phyloP scores from a whole-genome alignment of 1,140 invertebrate species.

The Drosophila varians region DNA sequence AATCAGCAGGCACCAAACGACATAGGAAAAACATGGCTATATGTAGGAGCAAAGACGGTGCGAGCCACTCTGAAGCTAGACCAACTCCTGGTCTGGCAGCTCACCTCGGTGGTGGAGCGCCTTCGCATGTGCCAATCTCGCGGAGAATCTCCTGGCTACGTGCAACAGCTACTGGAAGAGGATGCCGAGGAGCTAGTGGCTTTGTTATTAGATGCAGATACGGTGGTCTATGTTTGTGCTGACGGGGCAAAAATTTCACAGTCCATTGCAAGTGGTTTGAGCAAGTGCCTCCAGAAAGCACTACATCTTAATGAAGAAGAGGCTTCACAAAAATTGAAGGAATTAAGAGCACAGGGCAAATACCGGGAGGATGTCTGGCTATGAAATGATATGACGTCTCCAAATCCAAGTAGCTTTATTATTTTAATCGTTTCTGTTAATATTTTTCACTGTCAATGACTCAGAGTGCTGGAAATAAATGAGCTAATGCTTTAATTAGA shows the following conservation, averaged over 20 bases:
- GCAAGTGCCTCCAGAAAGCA: slow-evolving; percentile 84
- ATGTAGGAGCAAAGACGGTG: slow-evolving; percentile 90
- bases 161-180: slow-evolving; percentile 86
- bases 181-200: slow-evolving; percentile 85
- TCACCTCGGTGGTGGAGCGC: slow-evolving; percentile 84
- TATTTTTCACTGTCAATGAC: not conserved
- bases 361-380: slow-evolving; percentile 86
- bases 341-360: slow-evolving; percentile 84
- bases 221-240: slow-evolving; percentile 90
- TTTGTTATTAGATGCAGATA: slow-evolving; percentile 85
- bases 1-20: slow-evolving; percentile 32
- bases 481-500: no score
- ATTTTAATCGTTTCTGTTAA: not conserved
- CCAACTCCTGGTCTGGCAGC: slow-evolving; percentile 78
- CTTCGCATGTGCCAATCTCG: slow-evolving; percentile 87
- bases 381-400: slow-evolving; percentile 56
- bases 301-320: slow-evolving; percentile 79
- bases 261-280: slow-evolving; percentile 87
- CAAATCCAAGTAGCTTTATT: not conserved
- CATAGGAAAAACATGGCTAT: slow-evolving; percentile 86
- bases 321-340: slow-evolving; percentile 79
- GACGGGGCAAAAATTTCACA: slow-evolving; percentile 90
- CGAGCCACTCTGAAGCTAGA: slow-evolving; percentile 84
- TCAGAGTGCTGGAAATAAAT: not conserved
- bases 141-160: slow-evolving; percentile 84